Evolutionary conservation across 1,140 invertebrate species (phyloP).

Genomic region (Drosophila repletoides): DNA sequence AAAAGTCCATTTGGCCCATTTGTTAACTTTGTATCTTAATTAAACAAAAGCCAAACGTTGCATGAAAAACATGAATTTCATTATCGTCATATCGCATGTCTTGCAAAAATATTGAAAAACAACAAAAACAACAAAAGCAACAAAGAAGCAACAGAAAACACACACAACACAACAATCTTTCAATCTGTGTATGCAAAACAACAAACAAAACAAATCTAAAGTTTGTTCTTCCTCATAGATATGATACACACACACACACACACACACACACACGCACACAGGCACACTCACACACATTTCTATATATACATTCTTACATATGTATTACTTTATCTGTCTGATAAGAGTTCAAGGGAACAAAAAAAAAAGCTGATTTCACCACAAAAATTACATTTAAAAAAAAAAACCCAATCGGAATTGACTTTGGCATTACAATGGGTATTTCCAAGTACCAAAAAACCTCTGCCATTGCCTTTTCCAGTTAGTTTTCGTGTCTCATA

Average conservation of each 20-base stretch:
- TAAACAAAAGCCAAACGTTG: conserved; percentile 30
- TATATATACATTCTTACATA: not conserved
- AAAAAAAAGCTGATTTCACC: conserved; percentile 26
- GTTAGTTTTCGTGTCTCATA: too few relatives aligned
- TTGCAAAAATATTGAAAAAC: conserved; percentile 25
- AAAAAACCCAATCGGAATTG: not conserved
- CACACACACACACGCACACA: too few relatives aligned
- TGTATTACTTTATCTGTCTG: conserved; percentile 12
- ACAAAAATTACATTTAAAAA: too few relatives aligned
- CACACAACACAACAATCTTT: conserved; percentile 15
- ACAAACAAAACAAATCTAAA: not conserved
- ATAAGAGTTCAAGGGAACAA: conserved; percentile 27
- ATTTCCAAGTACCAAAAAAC: not conserved
- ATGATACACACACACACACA: too few relatives aligned
- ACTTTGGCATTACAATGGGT: not conserved
- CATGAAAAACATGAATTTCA: conserved; percentile 26
- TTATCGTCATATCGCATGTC: conserved; percentile 40
- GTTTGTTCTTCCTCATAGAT: not conserved
- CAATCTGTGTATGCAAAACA: conserved; percentile 33
- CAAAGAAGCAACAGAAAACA: conserved; percentile 4
- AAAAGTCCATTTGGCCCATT: conserved; percentile 46
- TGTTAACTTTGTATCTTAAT: conserved; percentile 57
- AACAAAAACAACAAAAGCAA: conserved; percentile 8
- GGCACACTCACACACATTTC: too few relatives aligned
- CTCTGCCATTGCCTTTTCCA: too few relatives aligned